Conservation (phyloP, 2,888 invertebrate genomes). For the Chymomyza amoena region DNA sequence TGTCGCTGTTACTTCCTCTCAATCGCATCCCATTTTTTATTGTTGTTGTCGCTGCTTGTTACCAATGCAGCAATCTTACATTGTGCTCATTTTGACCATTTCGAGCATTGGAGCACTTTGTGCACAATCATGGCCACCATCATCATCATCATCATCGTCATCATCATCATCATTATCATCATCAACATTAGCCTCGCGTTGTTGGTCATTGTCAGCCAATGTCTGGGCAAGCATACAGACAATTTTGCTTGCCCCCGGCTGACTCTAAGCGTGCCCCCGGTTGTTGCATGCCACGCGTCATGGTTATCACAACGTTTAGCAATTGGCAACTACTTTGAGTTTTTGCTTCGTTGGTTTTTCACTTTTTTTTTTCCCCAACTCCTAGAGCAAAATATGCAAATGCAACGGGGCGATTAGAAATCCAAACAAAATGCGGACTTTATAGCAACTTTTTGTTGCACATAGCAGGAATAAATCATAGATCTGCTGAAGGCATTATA, state of each 20-base stretch:
- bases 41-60: background rate
- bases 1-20: background rate
- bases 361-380: slow-evolving; percentile 26
- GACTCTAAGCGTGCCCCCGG: background rate
- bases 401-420: slow-evolving; percentile 33
- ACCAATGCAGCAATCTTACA: background rate
- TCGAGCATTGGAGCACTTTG: background rate
- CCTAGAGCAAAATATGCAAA: slow-evolving; percentile 33
- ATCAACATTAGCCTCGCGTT: background rate
- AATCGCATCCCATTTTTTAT: background rate
- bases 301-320: slow-evolving; percentile 35
- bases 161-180: slow-evolving; percentile 4
- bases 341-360: slow-evolving; percentile 39
- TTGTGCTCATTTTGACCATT: background rate
- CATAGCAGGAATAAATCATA: background rate
- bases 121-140: background rate
- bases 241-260: background rate
- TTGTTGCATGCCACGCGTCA: slow-evolving; percentile 11
- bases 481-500: background rate
- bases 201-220: background rate
- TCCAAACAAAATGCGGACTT: background rate
- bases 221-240: background rate
- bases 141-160: background rate
- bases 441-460: background rate
- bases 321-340: slow-evolving; percentile 47